Conservation (phyloP, 2,888 invertebrate genomes). For the Plagiodera versicolora region DNA sequence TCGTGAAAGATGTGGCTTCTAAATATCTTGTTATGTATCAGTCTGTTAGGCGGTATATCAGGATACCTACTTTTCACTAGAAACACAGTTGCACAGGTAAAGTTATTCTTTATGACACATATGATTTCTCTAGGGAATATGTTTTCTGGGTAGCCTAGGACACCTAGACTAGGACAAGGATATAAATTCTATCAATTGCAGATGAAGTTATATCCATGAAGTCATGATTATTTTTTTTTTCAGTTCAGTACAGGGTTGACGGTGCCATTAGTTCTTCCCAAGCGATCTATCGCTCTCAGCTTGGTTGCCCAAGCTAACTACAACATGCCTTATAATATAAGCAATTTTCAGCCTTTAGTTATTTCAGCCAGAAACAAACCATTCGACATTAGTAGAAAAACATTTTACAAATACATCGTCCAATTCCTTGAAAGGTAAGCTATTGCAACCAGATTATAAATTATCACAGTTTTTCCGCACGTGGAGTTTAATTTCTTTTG, state of each 20-base stretch:
- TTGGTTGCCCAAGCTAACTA: conserved; percentile 44
- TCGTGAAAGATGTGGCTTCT: not conserved
- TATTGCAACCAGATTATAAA: not conserved
- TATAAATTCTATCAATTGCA: too few relatives aligned
- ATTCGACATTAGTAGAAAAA: conserved; percentile 41
- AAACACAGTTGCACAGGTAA: conserved; percentile 33
- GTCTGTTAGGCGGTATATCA: not conserved
- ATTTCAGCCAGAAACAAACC: conserved; percentile 38
- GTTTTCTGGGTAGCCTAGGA: too few relatives aligned
- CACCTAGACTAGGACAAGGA: too few relatives aligned
- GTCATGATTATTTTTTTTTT: conserved; percentile 14
- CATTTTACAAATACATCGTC: conserved; percentile 44
- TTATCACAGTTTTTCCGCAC: not conserved
- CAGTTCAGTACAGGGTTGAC: conserved; percentile 47
- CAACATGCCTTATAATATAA: conserved; percentile 42
- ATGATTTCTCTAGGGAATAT: too few relatives aligned
- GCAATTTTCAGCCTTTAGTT: conserved; percentile 38
- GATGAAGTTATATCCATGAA: not conserved
- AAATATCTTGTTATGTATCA: not conserved
- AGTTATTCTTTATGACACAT: not conserved
- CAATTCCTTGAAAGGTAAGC: conserved; percentile 43
- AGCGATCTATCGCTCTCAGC: conserved; percentile 46
- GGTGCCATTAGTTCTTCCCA: conserved; percentile 45
- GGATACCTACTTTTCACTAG: conserved; percentile 30
- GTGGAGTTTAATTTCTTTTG: not conserved